Base-by-base conservation (phyloP, 2,888 invertebrate genomes). In the Dendrolimus pini region DNA sequence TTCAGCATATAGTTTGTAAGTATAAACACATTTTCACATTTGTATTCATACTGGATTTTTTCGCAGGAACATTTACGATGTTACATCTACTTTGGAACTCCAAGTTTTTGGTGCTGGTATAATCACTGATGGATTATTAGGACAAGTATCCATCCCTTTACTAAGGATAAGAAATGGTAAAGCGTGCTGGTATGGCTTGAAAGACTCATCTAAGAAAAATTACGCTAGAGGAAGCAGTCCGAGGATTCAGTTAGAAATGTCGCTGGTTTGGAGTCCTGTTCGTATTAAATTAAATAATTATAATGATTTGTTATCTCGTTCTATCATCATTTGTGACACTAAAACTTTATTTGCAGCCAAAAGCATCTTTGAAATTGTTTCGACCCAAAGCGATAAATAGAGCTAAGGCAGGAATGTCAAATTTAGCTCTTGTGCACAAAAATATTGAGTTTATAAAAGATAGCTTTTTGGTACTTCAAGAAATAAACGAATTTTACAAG, bases 61-160 rank as follows among this genome's bases (percentile, higher is more conserved):
- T 82, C 81, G n/a, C 70, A 89, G 89, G 65, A 82, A 87, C 41
- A 76, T 90, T 1, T 78, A 82, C 56, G 89, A 90, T 62, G 78
- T 89, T 1, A 81, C 85, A 1, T 85, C 89, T 7, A 83, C 78
- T 0, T 62, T 90, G 55, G 84, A 85, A 59, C 64, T 90, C 30
- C 83, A 82, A 67, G 72, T 89, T 1, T 77, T 77, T 58, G 85
- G 86, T 53, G 78, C 69, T 41, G 82, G 87, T 1, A 52, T 83
- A 0, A 59, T 80, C 7, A 63, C 71, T 7, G 77, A 69, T 53
- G 82, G 85, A 47, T 73, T 76, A 7, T 59, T 89, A 47, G 89
- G 89, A 0, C 76, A 81, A 60, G 72, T 89, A 1, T 80, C 83
- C 0, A 85, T 90, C 62, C 89, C 89, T 0, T 61, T 90, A 53